These are phyloP conservation scores for Maccullochella peelii DNA, from an alignment of 2,113 vertebrate genomes.

Conservation along the genomic window DNA sequence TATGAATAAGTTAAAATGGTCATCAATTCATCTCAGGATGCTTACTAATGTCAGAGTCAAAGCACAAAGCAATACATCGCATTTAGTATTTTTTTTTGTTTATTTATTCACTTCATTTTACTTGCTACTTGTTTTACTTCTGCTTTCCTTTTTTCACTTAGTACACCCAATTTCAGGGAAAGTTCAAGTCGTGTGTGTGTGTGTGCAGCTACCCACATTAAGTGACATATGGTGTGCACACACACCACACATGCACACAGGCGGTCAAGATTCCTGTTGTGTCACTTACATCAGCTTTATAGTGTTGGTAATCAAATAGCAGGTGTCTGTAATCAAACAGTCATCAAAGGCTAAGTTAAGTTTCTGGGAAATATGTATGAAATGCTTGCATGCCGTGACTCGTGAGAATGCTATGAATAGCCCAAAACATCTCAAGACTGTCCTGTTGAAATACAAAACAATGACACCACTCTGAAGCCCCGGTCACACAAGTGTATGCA, in stretches of 20 bases:
- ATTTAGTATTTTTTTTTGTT: neutral
- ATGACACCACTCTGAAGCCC: neutral
- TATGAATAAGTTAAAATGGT: neutral
- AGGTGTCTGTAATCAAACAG: slow-evolving; percentile 47
- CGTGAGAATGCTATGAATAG: slow-evolving; percentile 34
- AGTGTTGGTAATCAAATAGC: slow-evolving; percentile 60
- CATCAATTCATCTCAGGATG: neutral
- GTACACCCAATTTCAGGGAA: too few species aligned
- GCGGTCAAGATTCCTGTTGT: slow-evolving; percentile 43
- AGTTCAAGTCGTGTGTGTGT: neutral
- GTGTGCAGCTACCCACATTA: neutral
- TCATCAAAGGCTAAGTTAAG: slow-evolving; percentile 28
- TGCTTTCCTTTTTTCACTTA: too few species aligned
- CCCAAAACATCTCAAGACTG: slow-evolving; percentile 12
- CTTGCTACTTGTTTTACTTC: neutral
- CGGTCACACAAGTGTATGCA: neutral
- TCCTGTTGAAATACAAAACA: slow-evolving; percentile 48
- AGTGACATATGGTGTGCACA: neutral
- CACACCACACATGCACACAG: neutral
- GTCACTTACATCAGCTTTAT: slow-evolving; percentile 48
- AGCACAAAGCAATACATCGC: neutral
- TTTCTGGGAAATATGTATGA: slow-evolving; percentile 42
- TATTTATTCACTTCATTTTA: neutral
- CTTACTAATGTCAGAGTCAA: neutral
- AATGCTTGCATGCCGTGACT: slow-evolving; percentile 39